Conservation (phyloP, 2,888 invertebrate genomes). For the Agrotis clavis region DNA sequence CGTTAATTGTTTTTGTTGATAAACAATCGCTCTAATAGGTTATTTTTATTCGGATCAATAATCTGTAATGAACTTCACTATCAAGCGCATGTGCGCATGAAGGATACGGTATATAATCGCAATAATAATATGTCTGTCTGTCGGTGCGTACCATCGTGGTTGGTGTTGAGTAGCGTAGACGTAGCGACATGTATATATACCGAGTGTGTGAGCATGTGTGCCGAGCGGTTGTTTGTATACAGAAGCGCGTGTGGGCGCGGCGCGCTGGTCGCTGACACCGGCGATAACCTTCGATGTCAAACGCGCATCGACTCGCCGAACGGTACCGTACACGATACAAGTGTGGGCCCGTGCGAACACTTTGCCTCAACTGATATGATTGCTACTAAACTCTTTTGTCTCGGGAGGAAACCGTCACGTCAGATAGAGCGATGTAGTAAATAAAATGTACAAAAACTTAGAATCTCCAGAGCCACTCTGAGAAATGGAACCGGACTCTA, state of each 20-base stretch:
- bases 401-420: neutral
- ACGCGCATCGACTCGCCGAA: conserved; percentile 80
- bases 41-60: conserved; percentile 75
- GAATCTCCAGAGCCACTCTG: conserved; percentile 23
- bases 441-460: conserved; percentile 22
- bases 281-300: conserved; percentile 90
- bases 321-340: conserved; percentile 69
- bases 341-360: conserved; percentile 55
- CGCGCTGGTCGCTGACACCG: conserved; percentile 89
- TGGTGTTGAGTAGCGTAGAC: conserved; percentile 38
- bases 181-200: conserved; percentile 38
- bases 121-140: conserved; percentile 65
- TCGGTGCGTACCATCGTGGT: conserved; percentile 57
- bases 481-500: conserved; percentile 65
- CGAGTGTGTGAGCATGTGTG: conserved; percentile 72
- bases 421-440: neutral
- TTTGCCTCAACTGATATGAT: conserved; percentile 32
- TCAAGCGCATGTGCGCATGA: conserved; percentile 77
- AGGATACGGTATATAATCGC: conserved; percentile 72
- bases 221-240: conserved; percentile 81
- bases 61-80: conserved; percentile 80
- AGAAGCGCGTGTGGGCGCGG: conserved; percentile 86
- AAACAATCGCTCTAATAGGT: conserved; percentile 60
- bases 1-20: conserved; percentile 62
- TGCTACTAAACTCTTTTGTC: conserved; percentile 27